These are phyloP conservation scores for Sylvicapra grimmia DNA, from an alignment of 2,113 vertebrate genomes.

Conservation along the genomic window DNA sequence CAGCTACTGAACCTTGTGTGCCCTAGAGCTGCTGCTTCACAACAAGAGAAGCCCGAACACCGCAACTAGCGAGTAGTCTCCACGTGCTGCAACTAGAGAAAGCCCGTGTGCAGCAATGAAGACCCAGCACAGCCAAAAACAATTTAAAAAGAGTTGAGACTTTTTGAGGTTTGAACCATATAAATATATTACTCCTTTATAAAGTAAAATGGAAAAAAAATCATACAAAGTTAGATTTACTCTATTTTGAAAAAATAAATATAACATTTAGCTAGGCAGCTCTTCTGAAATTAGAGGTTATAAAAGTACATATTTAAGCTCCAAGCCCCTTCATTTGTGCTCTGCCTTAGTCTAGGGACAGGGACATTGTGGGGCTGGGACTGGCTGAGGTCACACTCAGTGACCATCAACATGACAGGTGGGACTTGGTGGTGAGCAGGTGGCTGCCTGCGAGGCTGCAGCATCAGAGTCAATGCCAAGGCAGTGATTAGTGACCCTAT, in stretches of 20 bases:
- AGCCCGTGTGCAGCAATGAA: background rate
- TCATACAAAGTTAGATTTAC: background rate
- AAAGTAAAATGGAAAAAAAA: background rate
- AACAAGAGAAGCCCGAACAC: background rate
- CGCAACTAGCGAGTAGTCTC: background rate
- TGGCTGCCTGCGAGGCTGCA: background rate
- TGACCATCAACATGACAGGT: background rate
- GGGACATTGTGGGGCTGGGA: background rate
- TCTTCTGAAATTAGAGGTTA: background rate
- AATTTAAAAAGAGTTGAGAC: background rate
- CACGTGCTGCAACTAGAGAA: background rate
- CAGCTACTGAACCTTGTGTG: background rate
- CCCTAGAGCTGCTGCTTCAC: background rate
- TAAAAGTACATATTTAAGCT: background rate
- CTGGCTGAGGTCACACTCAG: background rate
- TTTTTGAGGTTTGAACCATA: background rate
- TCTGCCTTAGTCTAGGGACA: background rate
- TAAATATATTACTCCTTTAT: background rate
- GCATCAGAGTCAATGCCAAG: background rate
- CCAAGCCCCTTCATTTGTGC: background rate
- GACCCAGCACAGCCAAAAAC: background rate
- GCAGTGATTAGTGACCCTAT: background rate
- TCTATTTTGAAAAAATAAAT: constrained; percentile 10
- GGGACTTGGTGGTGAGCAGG: background rate
- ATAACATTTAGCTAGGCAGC: background rate